These are phyloP conservation scores for Arge pagana DNA, from an alignment of 2,888 invertebrate species.

Conservation along the genomic window DNA sequence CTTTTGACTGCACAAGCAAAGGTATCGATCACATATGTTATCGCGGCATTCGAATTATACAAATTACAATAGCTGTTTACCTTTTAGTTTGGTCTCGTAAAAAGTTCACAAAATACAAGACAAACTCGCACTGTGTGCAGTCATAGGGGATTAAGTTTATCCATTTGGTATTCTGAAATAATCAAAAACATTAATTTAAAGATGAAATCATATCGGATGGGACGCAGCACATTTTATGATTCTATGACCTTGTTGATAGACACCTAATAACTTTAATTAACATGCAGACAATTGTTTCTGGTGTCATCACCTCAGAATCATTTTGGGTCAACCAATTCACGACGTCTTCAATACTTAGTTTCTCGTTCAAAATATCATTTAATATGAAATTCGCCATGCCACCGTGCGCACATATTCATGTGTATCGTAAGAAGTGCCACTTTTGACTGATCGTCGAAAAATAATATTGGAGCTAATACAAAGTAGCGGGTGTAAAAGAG, in stretches of 20 bases:
- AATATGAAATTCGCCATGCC: constrained; percentile 38
- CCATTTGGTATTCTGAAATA: constrained; percentile 31
- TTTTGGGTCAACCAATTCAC: constrained; percentile 39
- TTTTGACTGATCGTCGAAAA: no score
- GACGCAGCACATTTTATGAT: no score
- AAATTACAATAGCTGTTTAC: constrained; percentile 29
- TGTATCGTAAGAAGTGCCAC: background rate
- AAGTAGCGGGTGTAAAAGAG: no score
- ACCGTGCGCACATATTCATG: background rate
- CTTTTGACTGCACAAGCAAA: constrained; percentile 11
- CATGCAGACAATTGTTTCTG: no score
- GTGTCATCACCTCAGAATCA: constrained; percentile 35
- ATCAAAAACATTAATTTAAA: constrained; percentile 5
- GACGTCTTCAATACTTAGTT: constrained; percentile 34
- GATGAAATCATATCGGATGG: no score
- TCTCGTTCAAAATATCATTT: constrained; percentile 35
- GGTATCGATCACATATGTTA: constrained; percentile 10
- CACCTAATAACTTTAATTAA: no score
- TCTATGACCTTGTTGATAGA: no score
- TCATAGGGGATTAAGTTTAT: constrained; percentile 22
- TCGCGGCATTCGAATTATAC: constrained; percentile 3
- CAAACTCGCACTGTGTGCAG: constrained; percentile 37
- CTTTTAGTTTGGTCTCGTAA: constrained; percentile 40
- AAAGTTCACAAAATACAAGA: constrained; percentile 40
- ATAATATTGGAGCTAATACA: no score